Evolutionary conservation across 2,888 invertebrate species (phyloP), one percentile per base, ranked within the genome.

Genomic region (Epinotia bilunana): DNA sequence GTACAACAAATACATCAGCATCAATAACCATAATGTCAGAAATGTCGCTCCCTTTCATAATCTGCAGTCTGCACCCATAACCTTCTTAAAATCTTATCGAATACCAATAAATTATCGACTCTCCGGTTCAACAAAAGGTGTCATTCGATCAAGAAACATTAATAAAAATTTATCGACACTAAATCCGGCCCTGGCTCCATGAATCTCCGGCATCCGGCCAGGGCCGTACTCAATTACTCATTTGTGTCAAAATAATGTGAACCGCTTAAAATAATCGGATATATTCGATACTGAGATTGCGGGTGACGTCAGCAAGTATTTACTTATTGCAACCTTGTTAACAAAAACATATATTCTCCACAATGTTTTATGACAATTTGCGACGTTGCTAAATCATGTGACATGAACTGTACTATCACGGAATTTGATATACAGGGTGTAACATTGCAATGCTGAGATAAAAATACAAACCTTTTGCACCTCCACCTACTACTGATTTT

Each of bases 171-270:
- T 74, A 74, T 71, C 33, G 74, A 63, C 58, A 60, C 68, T 61
- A 55, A 68, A 43, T 72, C 60, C 73, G 73, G 71, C 72, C 58
- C 71, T 68, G 69, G 81, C 79, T 79, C 85, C 85, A 91, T 90
- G 90, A 87, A 90, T 91, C 91, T 90, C 83, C 84, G 80, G 85
- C 91, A 89, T 90, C 91, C 92, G 90, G 86, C 84, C 83, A 86
- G 86, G 82, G 86, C 82, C 86, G 88, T 84, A 85, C 84, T 87
- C 90, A 87, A 91, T 92, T 90, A 90, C 83, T 91, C 91, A 91
- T 88, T 88, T 84, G 80, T 87, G 91, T 91, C 91, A 90, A 90
- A 91, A 91, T 91, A 90, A 90, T 84, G 86, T 87, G 79, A 83
- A 86, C 81, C 79, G 86, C 86, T 87, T 86, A 85, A 89, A 90